Evolutionary conservation across 53 echinoderm and acorn worm species (phyloP).

Genomic region (Echinarachnius parma): DNA sequence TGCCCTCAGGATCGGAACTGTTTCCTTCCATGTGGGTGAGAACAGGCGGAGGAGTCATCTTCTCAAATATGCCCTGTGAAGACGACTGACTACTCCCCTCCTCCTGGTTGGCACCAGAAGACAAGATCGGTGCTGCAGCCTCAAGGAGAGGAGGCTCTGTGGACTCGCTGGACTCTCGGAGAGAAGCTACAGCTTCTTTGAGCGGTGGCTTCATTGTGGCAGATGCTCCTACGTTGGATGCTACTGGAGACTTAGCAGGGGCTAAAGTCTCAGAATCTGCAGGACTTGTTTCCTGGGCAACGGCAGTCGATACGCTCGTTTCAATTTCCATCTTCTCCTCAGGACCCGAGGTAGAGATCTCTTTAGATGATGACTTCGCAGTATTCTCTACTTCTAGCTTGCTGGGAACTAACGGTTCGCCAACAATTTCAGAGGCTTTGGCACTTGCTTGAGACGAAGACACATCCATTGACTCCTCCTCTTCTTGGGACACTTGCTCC

Average conservation of each 20-base stretch:
- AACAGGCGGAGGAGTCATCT: constrained; percentile 27
- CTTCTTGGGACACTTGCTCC: constrained; percentile 8
- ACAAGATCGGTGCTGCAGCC: constrained; percentile 2
- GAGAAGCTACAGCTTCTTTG: constrained; percentile 29
- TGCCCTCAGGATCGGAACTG: not conserved
- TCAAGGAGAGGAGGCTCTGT: constrained; percentile 30
- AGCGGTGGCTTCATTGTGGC: not conserved
- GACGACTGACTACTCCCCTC: not conserved
- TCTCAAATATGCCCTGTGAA: constrained; percentile 24
- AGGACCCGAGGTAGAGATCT: too few species aligned
- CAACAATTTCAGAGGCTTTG: too few species aligned
- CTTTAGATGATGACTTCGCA: too few species aligned
- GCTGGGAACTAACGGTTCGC: too few species aligned
- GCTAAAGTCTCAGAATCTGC: not conserved
- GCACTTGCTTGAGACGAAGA: too few species aligned
- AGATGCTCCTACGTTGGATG: not conserved
- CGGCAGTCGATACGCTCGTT: not conserved
- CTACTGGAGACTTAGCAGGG: not conserved
- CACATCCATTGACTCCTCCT: too few species aligned
- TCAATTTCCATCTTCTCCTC: constrained; percentile 16
- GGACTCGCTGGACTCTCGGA: not conserved
- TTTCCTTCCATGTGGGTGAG: constrained; percentile 6
- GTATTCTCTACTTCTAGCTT: too few species aligned
- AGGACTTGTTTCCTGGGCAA: not conserved
- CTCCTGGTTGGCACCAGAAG: not conserved